phyloP scores from a whole-genome alignment of 1,140 invertebrate genomes.

The Diorhabda carinulata region DNA sequence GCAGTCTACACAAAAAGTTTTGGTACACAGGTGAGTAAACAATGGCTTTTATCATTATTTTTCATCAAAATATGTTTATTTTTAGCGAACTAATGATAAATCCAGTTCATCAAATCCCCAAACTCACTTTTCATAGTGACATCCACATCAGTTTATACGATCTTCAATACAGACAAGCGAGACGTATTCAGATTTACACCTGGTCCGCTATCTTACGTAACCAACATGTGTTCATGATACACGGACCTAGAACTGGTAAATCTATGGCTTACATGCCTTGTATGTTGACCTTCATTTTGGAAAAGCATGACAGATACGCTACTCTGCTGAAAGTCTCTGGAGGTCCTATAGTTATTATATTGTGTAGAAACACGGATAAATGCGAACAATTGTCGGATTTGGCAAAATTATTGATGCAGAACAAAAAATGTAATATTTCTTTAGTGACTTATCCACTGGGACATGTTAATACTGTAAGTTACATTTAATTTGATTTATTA shows the following conservation, averaged over 20 bases:
- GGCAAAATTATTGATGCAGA: conserved; percentile 23
- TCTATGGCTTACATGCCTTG: conserved; percentile 53
- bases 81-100: conserved; percentile 31
- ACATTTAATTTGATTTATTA: no score
- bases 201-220: conserved; percentile 51
- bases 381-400: conserved; percentile 37
- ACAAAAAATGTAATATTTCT: conserved; percentile 21
- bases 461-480: conserved; percentile 31
- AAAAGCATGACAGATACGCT: conserved; percentile 31
- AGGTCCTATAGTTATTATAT: conserved; percentile 36
- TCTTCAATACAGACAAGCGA: conserved; percentile 30
- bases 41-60: background rate
- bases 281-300: conserved; percentile 47
- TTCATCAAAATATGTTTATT: conserved; percentile 2
- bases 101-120: conserved; percentile 23
- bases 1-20: conserved; percentile 21
- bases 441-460: conserved; percentile 30
- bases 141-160: conserved; percentile 28
- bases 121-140: conserved; percentile 29
- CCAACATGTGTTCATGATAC: conserved; percentile 49
- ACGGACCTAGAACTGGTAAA: conserved; percentile 49
- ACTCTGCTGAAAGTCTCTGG: conserved; percentile 21
- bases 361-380: conserved; percentile 30
- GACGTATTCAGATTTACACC: conserved; percentile 48
- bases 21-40: conserved; percentile 38